phyloP scores from a whole-genome alignment of 2,113 vertebrate genomes.

The Pterocles orientalis region DNA sequence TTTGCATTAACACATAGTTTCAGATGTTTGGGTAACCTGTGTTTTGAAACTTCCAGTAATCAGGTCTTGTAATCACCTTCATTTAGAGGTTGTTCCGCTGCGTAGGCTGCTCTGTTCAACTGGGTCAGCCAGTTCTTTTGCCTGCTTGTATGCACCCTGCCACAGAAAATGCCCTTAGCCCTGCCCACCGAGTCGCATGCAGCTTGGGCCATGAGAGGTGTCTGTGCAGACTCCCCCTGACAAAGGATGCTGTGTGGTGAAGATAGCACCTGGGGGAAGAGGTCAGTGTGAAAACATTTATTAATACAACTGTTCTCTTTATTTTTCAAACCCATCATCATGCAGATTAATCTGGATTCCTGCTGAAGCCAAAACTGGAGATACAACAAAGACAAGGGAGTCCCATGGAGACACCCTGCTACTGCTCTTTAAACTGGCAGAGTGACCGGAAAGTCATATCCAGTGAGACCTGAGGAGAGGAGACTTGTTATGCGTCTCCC shows the following conservation, averaged over 20 bases:
- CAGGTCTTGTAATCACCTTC: neutral
- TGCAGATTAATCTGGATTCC: neutral
- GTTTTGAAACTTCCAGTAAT: neutral
- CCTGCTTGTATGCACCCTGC: neutral
- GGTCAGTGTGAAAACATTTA: neutral
- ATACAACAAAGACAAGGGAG: neutral
- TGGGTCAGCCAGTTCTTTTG: neutral
- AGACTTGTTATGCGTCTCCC: neutral
- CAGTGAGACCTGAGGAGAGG: neutral
- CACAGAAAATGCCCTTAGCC: neutral
- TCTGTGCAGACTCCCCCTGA: neutral
- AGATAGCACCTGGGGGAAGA: neutral
- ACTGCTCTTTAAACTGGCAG: neutral
- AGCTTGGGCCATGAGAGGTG: accelerated
- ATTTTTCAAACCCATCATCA: neutral
- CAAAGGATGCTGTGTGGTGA: neutral
- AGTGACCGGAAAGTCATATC: neutral
- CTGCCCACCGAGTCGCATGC: accelerated
- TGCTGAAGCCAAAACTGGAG: neutral
- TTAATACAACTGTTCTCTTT: neutral
- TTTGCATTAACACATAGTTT: neutral
- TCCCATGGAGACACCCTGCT: neutral
- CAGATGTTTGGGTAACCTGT: neutral
- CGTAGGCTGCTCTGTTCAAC: neutral
- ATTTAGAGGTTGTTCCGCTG: neutral